These are phyloP conservation scores for Drosophila neonasuta DNA, from an alignment of 2,888 invertebrate genomes.

Conservation along the genomic window DNA sequence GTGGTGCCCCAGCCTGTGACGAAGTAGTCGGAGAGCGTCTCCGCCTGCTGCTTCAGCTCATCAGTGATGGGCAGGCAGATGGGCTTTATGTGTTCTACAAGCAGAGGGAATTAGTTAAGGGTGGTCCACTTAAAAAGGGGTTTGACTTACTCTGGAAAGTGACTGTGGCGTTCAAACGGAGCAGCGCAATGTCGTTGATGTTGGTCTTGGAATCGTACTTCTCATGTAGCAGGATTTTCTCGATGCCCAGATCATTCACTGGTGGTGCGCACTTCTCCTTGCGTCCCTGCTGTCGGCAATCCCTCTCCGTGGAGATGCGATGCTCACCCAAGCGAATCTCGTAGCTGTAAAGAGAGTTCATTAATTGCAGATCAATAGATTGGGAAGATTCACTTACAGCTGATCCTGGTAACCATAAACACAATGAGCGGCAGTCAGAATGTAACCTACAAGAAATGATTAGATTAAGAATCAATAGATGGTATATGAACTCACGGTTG, in stretches of 20 bases:
- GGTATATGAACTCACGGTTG: conserved; percentile 47
- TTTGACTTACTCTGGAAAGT: conserved; percentile 60
- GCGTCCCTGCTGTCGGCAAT: conserved; percentile 65
- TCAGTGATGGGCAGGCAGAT: conserved; percentile 71
- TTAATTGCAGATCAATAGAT: not conserved
- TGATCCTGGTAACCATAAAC: conserved; percentile 46
- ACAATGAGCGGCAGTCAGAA: conserved; percentile 76
- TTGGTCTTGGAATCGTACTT: conserved; percentile 49
- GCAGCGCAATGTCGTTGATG: conserved; percentile 70
- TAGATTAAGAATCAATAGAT: not conserved
- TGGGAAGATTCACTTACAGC: conserved; percentile 56
- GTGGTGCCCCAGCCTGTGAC: conserved; percentile 76
- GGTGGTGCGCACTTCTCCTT: conserved; percentile 68
- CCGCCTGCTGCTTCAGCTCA: conserved; percentile 55
- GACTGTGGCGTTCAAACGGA: conserved; percentile 63
- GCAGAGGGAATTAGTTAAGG: not conserved
- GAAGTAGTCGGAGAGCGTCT: conserved; percentile 52
- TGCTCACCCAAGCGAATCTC: conserved; percentile 74
- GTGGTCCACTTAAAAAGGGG: no score
- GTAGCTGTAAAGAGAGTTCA: conserved; percentile 31
- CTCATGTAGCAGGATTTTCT: conserved; percentile 63
- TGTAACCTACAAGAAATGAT: conserved; percentile 51
- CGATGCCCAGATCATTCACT: conserved; percentile 67
- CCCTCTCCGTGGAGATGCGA: conserved; percentile 63
- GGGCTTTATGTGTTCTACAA: conserved; percentile 65